These are phyloP conservation scores for Eristalis tenax DNA, from an alignment of 2,888 invertebrate species.

Conservation along the genomic window DNA sequence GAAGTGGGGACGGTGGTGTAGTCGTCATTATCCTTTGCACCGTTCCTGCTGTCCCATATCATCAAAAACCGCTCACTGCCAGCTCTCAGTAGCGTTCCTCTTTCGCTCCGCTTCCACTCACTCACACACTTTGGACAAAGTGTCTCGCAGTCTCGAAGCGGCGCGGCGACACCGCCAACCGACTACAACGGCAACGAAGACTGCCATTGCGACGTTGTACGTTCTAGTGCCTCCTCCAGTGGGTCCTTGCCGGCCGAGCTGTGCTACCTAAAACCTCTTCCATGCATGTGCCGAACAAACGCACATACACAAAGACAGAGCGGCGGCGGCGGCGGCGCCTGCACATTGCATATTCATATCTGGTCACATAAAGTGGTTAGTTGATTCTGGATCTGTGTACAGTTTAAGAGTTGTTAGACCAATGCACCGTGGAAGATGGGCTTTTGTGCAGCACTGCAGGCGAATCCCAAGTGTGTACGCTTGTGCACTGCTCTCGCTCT, in stretches of 20 bases:
- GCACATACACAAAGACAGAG: conserved; percentile 25
- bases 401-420: conserved; percentile 72
- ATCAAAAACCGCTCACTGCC: conserved; percentile 57
- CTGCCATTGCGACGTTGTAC: conserved; percentile 63
- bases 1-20: conserved; percentile 9
- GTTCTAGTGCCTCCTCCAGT: conserved; percentile 68
- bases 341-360: conserved; percentile 69
- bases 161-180: conserved; percentile 1
- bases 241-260: conserved; percentile 63
- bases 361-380: conserved; percentile 75
- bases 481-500: conserved; percentile 66
- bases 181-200: conserved; percentile 13
- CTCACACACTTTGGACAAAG: neutral
- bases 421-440: conserved; percentile 70
- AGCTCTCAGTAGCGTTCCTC: conserved; percentile 13
- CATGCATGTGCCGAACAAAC: conserved; percentile 17
- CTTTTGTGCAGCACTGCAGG: conserved; percentile 70
- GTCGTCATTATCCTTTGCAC: conserved; percentile 68
- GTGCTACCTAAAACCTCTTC: conserved; percentile 53
- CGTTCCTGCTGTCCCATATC: conserved; percentile 65
- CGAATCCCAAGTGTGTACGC: conserved; percentile 60
- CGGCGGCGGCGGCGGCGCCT: conserved; percentile 18
- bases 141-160: conserved; percentile 14
- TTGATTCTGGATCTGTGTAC: conserved; percentile 72
- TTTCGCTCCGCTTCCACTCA: neutral